These are phyloP conservation scores for Crypturellus undulatus DNA, from an alignment of 2,113 vertebrate species.

Conservation along the genomic window DNA sequence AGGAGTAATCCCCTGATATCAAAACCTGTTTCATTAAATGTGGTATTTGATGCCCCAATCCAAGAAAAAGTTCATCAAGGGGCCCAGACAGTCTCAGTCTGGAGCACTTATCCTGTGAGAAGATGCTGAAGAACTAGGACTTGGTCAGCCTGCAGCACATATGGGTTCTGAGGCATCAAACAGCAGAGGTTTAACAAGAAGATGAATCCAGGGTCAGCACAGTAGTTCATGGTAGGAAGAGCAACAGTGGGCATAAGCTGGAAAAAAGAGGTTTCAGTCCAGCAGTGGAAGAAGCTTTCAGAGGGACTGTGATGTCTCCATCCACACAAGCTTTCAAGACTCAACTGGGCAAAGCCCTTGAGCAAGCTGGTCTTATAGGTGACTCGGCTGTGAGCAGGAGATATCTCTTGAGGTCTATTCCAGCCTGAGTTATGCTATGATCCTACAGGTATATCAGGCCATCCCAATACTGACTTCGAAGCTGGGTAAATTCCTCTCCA, in stretches of 20 bases:
- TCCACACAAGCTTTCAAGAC: background rate
- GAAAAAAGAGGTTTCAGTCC: background rate
- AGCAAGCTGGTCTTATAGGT: background rate
- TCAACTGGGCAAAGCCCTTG: background rate
- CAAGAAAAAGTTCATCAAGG: background rate
- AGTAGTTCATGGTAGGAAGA: fast-evolving
- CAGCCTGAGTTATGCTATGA: background rate
- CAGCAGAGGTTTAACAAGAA: background rate
- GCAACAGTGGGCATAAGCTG: background rate
- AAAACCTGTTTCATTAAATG: background rate
- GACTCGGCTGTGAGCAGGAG: background rate
- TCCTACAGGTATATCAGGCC: background rate
- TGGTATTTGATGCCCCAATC: background rate
- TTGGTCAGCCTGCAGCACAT: background rate
- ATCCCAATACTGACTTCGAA: background rate
- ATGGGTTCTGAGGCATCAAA: background rate
- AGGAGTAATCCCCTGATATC: background rate
- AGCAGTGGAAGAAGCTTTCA: background rate
- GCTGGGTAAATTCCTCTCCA: background rate
- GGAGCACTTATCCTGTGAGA: background rate
- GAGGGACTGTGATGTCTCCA: background rate
- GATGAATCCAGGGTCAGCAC: background rate
- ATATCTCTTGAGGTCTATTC: background rate
- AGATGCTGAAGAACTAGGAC: background rate
- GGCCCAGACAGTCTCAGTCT: background rate